Percentiles rank a stretch among this genome's conserved stretches.
Evolutionary conservation across 2,888 invertebrate genomes (phyloP).

Genomic region (Xestobium rufovillosum): DNA sequence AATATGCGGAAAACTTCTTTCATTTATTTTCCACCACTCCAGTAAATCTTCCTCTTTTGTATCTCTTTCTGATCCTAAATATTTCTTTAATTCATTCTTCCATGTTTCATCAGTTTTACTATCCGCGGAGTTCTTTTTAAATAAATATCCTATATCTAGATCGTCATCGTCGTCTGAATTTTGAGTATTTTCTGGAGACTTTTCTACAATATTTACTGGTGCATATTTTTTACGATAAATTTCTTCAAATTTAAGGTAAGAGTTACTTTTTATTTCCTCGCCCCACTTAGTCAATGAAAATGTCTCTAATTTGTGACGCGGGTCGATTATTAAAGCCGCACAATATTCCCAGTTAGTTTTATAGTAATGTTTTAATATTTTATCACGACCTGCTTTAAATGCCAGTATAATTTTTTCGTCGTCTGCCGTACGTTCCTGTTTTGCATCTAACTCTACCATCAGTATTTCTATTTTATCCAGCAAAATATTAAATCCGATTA

Average conservation of each 20-base stretch:
- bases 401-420: too few species aligned
- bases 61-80: neutral
- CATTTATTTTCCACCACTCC: constrained; percentile 2
- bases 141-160: constrained; percentile 2
- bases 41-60: constrained; percentile 1
- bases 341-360: neutral
- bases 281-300: too few species aligned
- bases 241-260: constrained; percentile 1
- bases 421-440: neutral
- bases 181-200: neutral
- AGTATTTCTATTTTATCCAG: constrained; percentile 2
- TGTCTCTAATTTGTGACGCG: neutral
- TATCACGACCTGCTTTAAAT: neutral
- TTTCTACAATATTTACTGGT: neutral
- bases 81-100: neutral
- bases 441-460: neutral
- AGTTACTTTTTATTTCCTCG: neutral
- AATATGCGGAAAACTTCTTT: constrained; percentile 1
- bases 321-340: neutral
- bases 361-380: constrained; percentile 1
- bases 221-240: neutral
- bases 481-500: constrained; percentile 1
- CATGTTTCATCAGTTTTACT: neutral
- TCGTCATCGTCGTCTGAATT: constrained; percentile 1
- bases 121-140: neutral